Evolutionary conservation across 2,797 vertebrate genomes (phyloP), one percentile per base, ranked within the genome.

Genomic region (Euphonia xanthogaster): DNA sequence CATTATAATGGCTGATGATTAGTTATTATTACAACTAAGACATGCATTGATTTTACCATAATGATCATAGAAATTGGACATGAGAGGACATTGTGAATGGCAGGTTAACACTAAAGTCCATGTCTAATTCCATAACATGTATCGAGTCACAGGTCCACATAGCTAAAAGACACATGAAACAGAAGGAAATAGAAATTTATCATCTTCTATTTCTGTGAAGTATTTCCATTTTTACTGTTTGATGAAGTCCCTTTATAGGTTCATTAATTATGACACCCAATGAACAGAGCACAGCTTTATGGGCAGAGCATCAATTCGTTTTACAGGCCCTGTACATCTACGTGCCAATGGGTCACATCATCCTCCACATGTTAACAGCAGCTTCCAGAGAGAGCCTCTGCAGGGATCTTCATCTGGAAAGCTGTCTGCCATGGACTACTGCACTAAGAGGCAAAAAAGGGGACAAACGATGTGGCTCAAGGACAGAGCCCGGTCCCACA

Each of bases 191-290:
- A 73, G 88, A 88, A 95, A 44, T 6, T 3, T 72, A 51, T 22
- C 5, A 2, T 47, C 73, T 76, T 85, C 33, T 75, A 14, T 83
- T 91, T 68, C 85, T 66, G 42, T 45, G 35, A 68, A 92, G 40
- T 58, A 77, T 91, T 93, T 86, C 66, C 65, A 75, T 80, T 92
- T 90, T 78, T 66, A 70, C 40, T 81, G 70, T 21, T 91, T 83
- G 92, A 88, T 92, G 47, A 94, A 92, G 70, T 84, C 47, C 54
- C 79, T 94, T 88, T 45, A 78, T n/a, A 81, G 83, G 58, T 58
- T 88, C 62, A 78, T 66, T 39, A 88, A 65, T 90, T 87, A 42
- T 54, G 80, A 30, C 30, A 71, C 10, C 2, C 0, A 75, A 31
- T 39, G 31, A 90, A 71, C 63, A 37, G 55, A 91, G 53, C 9